Conservation (phyloP, 2,113 vertebrate genomes). For the Nettapus auritus region DNA sequence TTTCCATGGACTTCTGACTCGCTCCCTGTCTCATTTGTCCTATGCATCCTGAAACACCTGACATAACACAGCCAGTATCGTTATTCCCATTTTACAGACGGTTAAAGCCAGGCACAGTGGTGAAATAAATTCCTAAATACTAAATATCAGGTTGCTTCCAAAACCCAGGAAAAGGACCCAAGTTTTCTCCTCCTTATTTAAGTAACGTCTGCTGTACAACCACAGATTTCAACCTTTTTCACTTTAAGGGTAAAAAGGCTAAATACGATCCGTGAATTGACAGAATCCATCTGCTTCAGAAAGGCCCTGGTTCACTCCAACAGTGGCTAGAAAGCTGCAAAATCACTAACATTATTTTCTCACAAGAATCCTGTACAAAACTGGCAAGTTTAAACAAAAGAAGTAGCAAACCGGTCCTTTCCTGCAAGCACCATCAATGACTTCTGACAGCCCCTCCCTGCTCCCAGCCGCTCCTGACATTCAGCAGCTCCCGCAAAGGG, state of each 20-base stretch:
- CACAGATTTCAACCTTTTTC: conserved; percentile 64
- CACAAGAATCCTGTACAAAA: neutral
- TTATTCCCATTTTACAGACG: conserved; percentile 29
- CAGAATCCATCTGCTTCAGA: conserved; percentile 69
- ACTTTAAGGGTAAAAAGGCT: conserved; percentile 73
- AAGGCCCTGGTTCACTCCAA: conserved; percentile 53
- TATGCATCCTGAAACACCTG: conserved; percentile 15
- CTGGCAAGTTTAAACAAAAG: neutral
- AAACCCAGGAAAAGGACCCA: conserved; percentile 25
- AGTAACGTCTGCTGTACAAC: neutral
- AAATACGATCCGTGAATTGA: conserved; percentile 59
- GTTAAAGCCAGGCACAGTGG: neutral
- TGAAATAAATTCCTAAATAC: conserved; percentile 52
- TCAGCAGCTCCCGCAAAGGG: conserved; percentile 42
- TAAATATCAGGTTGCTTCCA: conserved; percentile 34
- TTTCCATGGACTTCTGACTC: neutral
- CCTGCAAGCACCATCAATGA: conserved; percentile 5
- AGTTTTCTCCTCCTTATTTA: conserved; percentile 11
- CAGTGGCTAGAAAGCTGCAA: neutral
- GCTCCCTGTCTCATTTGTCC: neutral
- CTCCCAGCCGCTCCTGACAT: conserved; percentile 61
- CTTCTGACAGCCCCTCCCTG: conserved; percentile 35
- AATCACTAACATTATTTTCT: neutral
- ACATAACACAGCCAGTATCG: neutral
- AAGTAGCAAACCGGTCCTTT: conserved; percentile 18